Conservation (phyloP, 2,888 invertebrate species). For the Hemicrepidius hirtus region DNA sequence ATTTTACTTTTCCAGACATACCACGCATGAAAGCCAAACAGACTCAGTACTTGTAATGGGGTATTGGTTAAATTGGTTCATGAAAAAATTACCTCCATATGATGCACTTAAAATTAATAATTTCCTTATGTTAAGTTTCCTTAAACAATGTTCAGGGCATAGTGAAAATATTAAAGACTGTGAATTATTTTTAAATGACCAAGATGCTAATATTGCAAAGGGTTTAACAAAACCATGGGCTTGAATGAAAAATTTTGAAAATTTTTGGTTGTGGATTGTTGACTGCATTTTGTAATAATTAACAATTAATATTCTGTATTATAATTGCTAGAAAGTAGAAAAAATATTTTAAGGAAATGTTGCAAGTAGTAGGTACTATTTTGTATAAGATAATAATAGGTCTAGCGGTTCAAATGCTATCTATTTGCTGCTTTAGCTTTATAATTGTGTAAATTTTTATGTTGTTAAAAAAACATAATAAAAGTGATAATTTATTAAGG, state of each 20-base stretch:
- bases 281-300: too few relatives aligned
- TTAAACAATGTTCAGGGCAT: slow-evolving; percentile 65
- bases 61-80: slow-evolving; percentile 73
- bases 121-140: slow-evolving; percentile 69
- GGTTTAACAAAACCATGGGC: slow-evolving; percentile 70
- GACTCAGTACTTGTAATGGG: slow-evolving; percentile 71
- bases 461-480: too few relatives aligned
- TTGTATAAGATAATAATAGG: too few relatives aligned
- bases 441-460: too few relatives aligned
- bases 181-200: slow-evolving; percentile 61
- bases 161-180: slow-evolving; percentile 59
- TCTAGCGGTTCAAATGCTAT: too few relatives aligned
- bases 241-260: not conserved
- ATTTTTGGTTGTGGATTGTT: not conserved
- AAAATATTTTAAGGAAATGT: too few relatives aligned
- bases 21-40: slow-evolving; percentile 73
- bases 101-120: slow-evolving; percentile 71
- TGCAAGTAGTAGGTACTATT: too few relatives aligned
- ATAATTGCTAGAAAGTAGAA: too few relatives aligned
- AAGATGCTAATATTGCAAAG: slow-evolving; percentile 61
- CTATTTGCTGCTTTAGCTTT: too few relatives aligned
- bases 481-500: too few relatives aligned
- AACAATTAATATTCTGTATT: too few relatives aligned
- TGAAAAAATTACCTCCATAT: slow-evolving; percentile 71
- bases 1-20: slow-evolving; percentile 65